Conservation (phyloP, 2,888 invertebrate genomes). For the Hydroisotoma schaefferi region DNA sequence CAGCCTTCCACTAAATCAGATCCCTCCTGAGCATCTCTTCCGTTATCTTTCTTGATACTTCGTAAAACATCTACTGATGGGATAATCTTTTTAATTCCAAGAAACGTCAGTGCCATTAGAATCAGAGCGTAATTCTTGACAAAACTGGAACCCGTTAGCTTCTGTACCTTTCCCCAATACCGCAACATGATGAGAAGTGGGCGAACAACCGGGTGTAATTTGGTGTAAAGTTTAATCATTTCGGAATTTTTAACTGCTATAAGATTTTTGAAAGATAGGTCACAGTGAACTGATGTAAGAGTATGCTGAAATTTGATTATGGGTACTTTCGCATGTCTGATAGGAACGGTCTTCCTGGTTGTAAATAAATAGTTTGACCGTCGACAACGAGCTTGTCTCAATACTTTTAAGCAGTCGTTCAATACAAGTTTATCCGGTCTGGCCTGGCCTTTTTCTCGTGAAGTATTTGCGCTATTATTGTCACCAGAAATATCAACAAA, state of each 20-base stretch:
- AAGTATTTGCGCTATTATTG: constrained; percentile 1
- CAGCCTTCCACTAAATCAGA: too few species aligned
- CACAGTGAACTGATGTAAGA: constrained; percentile 63
- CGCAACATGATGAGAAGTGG: constrained; percentile 65
- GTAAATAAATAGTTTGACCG: constrained; percentile 9
- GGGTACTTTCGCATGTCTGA: constrained; percentile 71
- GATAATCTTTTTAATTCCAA: constrained; percentile 50
- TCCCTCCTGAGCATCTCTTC: too few species aligned
- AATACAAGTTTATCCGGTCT: background rate
- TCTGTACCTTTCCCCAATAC: constrained; percentile 67
- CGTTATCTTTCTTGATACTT: too few species aligned
- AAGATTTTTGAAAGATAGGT: constrained; percentile 68
- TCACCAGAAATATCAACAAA: constrained; percentile 31
- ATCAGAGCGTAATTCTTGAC: constrained; percentile 68
- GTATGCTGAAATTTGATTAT: constrained; percentile 69
- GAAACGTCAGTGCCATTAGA: constrained; percentile 65
- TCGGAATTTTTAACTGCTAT: constrained; percentile 67
- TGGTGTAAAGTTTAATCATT: constrained; percentile 62
- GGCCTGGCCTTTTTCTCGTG: background rate
- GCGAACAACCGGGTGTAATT: constrained; percentile 59
- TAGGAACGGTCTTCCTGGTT: constrained; percentile 56
- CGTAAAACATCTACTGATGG: constrained; percentile 30
- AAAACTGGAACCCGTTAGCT: constrained; percentile 59
- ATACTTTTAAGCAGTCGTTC: background rate
- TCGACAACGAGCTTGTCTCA: constrained; percentile 14